phyloP scores from a whole-genome alignment of 2,113 vertebrate genomes.

The Actenoides hombroni region DNA sequence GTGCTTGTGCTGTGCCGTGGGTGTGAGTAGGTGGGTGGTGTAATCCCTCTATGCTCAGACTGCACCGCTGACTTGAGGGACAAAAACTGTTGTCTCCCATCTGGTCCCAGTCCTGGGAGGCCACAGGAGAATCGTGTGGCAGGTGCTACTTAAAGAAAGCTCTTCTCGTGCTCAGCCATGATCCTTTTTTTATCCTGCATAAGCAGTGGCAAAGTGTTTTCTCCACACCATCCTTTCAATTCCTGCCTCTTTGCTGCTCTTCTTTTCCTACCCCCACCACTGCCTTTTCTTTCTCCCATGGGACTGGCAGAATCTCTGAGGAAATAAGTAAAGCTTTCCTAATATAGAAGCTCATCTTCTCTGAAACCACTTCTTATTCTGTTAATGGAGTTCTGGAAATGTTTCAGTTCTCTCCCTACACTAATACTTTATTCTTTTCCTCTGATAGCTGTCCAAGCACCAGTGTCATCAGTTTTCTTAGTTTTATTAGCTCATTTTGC shows the following conservation, averaged over 20 bases:
- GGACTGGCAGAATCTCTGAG: slow-evolving; percentile 61
- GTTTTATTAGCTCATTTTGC: slow-evolving; percentile 56
- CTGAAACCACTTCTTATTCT: slow-evolving; percentile 63
- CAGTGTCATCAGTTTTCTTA: slow-evolving; percentile 54
- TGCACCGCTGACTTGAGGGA: background rate
- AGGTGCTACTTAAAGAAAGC: background rate
- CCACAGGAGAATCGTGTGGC: background rate
- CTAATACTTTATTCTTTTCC: slow-evolving; percentile 57
- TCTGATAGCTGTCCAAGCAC: slow-evolving; percentile 62
- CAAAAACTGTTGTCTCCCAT: background rate
- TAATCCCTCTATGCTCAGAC: background rate
- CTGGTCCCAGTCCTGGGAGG: background rate
- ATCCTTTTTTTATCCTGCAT: background rate
- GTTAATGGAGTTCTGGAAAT: slow-evolving; percentile 72
- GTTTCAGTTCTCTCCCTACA: slow-evolving; percentile 64
- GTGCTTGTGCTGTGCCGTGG: background rate
- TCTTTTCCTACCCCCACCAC: background rate
- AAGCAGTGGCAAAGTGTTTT: background rate
- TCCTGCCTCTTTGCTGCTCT: background rate
- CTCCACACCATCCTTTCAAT: background rate
- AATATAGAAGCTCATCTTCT: slow-evolving; percentile 69
- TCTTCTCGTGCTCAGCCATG: background rate
- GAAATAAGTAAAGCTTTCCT: slow-evolving; percentile 72
- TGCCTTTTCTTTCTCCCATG: slow-evolving; percentile 53
- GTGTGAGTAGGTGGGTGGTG: background rate